Evolutionary conservation across 2,113 vertebrate genomes (phyloP), one percentile per base, ranked within the genome.

Genomic region (Chloropsis cyanopogon): DNA sequence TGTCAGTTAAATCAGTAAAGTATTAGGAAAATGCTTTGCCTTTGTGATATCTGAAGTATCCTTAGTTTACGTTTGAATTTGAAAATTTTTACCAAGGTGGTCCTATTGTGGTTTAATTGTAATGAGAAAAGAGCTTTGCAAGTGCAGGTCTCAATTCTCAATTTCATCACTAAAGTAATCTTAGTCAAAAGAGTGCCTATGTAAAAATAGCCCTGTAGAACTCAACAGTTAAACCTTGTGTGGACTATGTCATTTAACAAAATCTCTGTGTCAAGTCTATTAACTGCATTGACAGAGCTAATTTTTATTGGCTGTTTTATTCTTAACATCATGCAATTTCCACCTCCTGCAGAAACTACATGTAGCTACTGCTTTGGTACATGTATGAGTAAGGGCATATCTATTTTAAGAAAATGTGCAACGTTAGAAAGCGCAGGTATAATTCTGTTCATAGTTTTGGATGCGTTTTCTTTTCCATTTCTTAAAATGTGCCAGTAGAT

Each of bases 91-190:
- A 31, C 53, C 1, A 0, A 78, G 72, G 31, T 92, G 26, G 25
- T 49, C 44, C 63, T 75, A 21, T 31, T 60, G 47, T 46, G 5
- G 12, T 92, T 77, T 61, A 82, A 54, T 54, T 76, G 70, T 70
- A 64, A 50, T 35, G 54, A 85, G 72, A 71, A 14, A 33, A 37
- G 56, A 42, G 59, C 57, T 89, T 72, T 92, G 80, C 49, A 49
- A 50, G 9, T 59, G n/a, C 33, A 68, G 2, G 3, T 70, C 87
- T 96, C 76, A 7, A 71, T 89, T 92, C 89, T 77, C 79, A 65
- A 90, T 96, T 96, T 93, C 70, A 76, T 49, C 71, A 68, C 56
- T 95, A 65, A 79, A 59, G 41, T 57, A 82, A 41, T 64, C 68
- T 82, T 54, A 94, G 77, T 91, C 72, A 82, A 69, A 94, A 66